Percentiles rank a stretch among this genome's conserved stretches.
These are phyloP conservation scores for Colaptes auratus DNA, from an alignment of 2,113 vertebrate genomes.

Conservation along the genomic window DNA sequence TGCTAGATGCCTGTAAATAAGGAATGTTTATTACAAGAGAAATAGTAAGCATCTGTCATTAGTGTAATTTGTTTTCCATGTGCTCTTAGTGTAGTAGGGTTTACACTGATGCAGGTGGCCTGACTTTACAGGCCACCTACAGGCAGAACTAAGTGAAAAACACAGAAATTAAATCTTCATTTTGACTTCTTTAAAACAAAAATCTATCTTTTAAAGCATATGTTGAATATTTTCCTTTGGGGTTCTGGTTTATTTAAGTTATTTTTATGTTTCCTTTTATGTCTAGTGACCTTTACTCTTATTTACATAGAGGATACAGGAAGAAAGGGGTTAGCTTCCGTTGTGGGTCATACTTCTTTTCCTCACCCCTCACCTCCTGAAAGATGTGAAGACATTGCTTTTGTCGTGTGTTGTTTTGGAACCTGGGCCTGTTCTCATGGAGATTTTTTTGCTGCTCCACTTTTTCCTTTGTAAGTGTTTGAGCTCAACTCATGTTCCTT, in stretches of 20 bases:
- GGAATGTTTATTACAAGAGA: background rate
- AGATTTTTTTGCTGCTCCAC: background rate
- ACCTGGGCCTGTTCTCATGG: background rate
- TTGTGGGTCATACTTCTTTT: background rate
- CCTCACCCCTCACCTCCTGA: background rate
- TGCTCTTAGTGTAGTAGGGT: background rate
- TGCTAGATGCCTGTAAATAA: slow-evolving; percentile 18
- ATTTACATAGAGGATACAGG: background rate
- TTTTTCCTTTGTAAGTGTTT: background rate
- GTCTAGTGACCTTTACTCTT: background rate
- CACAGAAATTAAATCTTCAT: background rate
- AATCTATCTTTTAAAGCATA: background rate
- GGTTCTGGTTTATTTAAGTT: background rate
- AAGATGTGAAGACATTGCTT: background rate
- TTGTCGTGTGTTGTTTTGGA: background rate
- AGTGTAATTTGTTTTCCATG: background rate
- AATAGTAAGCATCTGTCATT: background rate
- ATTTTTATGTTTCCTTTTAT: background rate
- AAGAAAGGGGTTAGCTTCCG: background rate
- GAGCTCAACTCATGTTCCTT: background rate
- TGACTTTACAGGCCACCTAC: background rate
- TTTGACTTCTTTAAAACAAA: background rate
- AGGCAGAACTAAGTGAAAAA: background rate
- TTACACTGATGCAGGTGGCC: background rate
- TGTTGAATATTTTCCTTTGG: background rate